Conservation (phyloP, 1,140 invertebrate species). For the Ditylenchus dipsaci region DNA sequence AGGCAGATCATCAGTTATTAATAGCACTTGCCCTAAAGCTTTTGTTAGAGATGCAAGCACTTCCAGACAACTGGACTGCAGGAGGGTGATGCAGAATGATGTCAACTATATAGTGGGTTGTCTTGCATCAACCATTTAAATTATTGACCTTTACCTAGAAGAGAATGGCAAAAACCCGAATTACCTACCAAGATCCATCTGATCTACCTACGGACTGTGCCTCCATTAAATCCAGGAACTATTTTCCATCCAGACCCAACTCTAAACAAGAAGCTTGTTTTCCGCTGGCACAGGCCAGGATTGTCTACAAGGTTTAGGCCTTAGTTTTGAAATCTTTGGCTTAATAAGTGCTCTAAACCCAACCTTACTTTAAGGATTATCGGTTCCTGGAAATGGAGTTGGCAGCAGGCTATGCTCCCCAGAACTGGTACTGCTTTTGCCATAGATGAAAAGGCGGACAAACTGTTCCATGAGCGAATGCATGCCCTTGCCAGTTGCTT, state of each 20-base stretch:
- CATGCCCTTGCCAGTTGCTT: constrained; percentile 40
- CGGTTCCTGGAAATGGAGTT: constrained; percentile 41
- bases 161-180: not conserved
- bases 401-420: no score
- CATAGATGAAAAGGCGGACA: constrained; percentile 39
- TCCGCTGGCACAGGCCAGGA: constrained; percentile 28
- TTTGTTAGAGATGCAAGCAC: not conserved
- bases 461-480: constrained; percentile 28
- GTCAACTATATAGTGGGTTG: not conserved
- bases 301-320: constrained; percentile 27
- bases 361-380: constrained; percentile 36
- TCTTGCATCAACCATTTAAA: no score
- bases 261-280: constrained; percentile 28
- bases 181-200: not conserved
- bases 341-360: constrained; percentile 33
- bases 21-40: no score
- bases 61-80: not conserved
- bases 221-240: constrained; percentile 13
- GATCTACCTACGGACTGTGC: constrained; percentile 21
- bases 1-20: not conserved
- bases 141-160: no score
- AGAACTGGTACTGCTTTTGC: constrained; percentile 36
- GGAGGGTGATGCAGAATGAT: not conserved
- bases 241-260: not conserved
- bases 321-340: constrained; percentile 25